Evolutionary conservation across 2,797 vertebrate genomes (phyloP), one percentile per base, ranked within the genome.

Genomic region (Myiotriccus ornatus): DNA sequence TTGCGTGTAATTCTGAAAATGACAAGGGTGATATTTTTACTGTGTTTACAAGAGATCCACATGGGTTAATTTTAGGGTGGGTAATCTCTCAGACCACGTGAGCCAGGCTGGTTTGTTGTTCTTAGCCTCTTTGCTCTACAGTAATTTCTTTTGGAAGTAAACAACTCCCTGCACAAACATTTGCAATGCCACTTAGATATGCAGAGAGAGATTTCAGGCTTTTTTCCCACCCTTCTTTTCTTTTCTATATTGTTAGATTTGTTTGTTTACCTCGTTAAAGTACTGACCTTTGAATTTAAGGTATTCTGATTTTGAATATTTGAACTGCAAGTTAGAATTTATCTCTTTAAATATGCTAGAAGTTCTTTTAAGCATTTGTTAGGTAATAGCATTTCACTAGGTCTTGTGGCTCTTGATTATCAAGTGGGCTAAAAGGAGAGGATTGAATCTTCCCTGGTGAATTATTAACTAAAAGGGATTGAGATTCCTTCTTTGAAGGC

Each of bases 101-200:
- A 95, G 55, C 57, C 47, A 41, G 74, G 35, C 32, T 65, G 41
- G 23, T 75, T 86, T 81, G 74, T 43, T 94, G 69, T 64, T 90
- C n/a, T 74, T 70, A 10, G 27, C 34, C 39, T 89, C 55, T 85
- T 71, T 76, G 46, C 74, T 84, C 63, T 35, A 17, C 22, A 52
- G 77, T 34, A 59, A 69, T 90, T 94, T 77, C 20, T 25, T 91
- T 50, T 69, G 50, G 59, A 91, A 94, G 77, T 84, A 84, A 93
- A 84, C 50, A 78, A 34, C 55, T 89, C 52, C n/a, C 52, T 50
- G 47, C 55, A 64, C 52, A 88, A 76, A 68, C 35, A 56, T 81
- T 79, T 75, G 53, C 16, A 64, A 5, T 69, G 39, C 28, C 32
- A 35, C 28, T 70, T 49, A 32, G 49, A 46, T 63, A 52, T 18